These are phyloP conservation scores for Danaus melanippus DNA, from an alignment of 1,140 invertebrate genomes.

Conservation along the genomic window DNA sequence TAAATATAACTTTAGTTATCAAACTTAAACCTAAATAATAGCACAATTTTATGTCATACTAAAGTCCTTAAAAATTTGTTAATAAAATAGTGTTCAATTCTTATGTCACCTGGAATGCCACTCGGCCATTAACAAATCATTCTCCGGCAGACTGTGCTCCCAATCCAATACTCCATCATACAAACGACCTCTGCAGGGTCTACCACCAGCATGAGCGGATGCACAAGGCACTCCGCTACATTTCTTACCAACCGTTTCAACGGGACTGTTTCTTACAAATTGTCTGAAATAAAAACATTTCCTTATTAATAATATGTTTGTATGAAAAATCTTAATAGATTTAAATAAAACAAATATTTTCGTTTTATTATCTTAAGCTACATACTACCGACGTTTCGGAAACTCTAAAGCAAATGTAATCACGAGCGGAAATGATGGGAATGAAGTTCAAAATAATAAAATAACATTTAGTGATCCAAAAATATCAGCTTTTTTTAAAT, in stretches of 20 bases:
- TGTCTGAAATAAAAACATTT: slow-evolving; percentile 71
- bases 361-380: too few species aligned
- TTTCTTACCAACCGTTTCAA: slow-evolving; percentile 93
- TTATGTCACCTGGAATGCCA: slow-evolving; percentile 84
- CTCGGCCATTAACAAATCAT: slow-evolving; percentile 89
- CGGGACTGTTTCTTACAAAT: slow-evolving; percentile 85
- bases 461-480: too few species aligned
- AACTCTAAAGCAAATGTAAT: too few species aligned
- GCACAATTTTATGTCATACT: too few species aligned
- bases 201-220: slow-evolving; percentile 72
- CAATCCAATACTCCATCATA: slow-evolving; percentile 98
- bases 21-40: neutral
- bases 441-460: too few species aligned
- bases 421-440: too few species aligned
- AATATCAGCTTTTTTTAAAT: too few species aligned
- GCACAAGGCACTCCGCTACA: slow-evolving; percentile 84
- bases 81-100: neutral
- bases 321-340: too few species aligned
- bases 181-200: slow-evolving; percentile 88
- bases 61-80: too few species aligned
- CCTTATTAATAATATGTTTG: too few species aligned
- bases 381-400: too few species aligned
- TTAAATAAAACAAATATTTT: too few species aligned
- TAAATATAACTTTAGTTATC: neutral
- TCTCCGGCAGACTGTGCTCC: slow-evolving; percentile 95